Conservation (phyloP, 2,797 vertebrate genomes). For the Bryconaethiops microstoma region DNA sequence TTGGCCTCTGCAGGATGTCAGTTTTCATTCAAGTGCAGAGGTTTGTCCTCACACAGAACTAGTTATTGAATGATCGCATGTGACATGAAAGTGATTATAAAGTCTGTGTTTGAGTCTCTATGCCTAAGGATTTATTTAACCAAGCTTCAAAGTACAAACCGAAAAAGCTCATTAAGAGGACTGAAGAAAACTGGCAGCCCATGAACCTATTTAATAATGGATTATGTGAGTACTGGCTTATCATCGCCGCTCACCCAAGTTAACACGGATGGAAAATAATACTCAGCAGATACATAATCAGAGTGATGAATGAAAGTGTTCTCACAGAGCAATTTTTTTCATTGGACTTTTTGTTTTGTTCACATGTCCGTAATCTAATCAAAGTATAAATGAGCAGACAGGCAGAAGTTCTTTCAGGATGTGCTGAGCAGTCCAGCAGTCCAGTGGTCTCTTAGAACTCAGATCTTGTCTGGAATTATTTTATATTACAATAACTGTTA, state of each 20-base stretch:
- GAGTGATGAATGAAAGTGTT: conserved; percentile 34
- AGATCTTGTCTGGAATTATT: neutral
- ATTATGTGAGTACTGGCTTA: conserved; percentile 34
- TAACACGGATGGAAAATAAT: conserved; percentile 32
- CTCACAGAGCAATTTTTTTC: conserved; percentile 30
- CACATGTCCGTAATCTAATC: conserved; percentile 64
- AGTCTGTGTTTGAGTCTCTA: neutral
- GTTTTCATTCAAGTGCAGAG: neutral
- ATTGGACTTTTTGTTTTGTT: conserved; percentile 31
- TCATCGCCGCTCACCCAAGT: conserved; percentile 32
- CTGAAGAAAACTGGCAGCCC: conserved; percentile 24
- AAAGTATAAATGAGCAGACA: conserved; percentile 60
- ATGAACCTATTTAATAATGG: conserved; percentile 38
- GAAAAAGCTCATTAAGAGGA: conserved; percentile 18
- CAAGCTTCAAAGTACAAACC: conserved; percentile 10
- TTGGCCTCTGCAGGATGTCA: neutral
- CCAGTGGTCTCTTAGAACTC: neutral
- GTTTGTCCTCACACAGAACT: neutral
- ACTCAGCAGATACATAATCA: conserved; percentile 29
- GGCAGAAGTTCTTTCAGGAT: conserved; percentile 55
- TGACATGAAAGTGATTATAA: conserved; percentile 8
- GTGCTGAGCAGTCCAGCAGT: conserved; percentile 18
- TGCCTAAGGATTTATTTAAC: neutral
- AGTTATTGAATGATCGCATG: too few relatives aligned
- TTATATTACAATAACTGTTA: neutral